These are phyloP conservation scores for Saccopteryx bilineata DNA, from an alignment of 2,113 vertebrate species.

Conservation along the genomic window DNA sequence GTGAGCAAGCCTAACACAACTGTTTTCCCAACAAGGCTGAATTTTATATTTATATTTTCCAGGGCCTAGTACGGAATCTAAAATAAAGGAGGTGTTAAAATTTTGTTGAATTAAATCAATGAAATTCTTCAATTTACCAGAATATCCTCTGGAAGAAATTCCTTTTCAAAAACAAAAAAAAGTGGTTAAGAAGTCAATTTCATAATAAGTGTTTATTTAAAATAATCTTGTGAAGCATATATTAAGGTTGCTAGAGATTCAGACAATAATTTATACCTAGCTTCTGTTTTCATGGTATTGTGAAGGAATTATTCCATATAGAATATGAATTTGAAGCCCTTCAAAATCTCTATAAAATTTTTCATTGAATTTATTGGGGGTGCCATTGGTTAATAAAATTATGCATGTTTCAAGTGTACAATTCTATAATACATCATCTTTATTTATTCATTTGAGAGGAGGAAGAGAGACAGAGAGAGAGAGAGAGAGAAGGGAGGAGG, in stretches of 20 bases:
- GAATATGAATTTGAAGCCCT: background rate
- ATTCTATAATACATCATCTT: background rate
- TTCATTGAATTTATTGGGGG: background rate
- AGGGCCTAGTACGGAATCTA: background rate
- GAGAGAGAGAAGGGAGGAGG: too few species aligned
- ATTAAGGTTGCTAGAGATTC: background rate
- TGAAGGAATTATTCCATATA: background rate
- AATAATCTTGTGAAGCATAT: background rate
- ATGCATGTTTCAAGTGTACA: background rate
- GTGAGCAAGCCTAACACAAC: too few species aligned
- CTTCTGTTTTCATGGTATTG: background rate
- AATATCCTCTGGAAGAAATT: conserved; percentile 8
- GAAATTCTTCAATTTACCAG: background rate
- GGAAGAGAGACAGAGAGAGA: too few species aligned
- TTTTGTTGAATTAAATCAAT: background rate
- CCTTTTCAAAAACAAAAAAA: background rate
- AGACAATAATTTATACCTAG: background rate
- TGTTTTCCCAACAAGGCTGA: too few species aligned
- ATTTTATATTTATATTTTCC: background rate
- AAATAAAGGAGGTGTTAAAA: background rate
- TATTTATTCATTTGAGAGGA: background rate
- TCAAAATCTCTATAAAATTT: background rate
- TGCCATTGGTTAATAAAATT: background rate
- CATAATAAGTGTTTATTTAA: background rate
- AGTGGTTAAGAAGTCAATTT: conserved; percentile 2